Base-by-base conservation (phyloP, 2,888 invertebrate genomes). In the Smittia aterrima region DNA sequence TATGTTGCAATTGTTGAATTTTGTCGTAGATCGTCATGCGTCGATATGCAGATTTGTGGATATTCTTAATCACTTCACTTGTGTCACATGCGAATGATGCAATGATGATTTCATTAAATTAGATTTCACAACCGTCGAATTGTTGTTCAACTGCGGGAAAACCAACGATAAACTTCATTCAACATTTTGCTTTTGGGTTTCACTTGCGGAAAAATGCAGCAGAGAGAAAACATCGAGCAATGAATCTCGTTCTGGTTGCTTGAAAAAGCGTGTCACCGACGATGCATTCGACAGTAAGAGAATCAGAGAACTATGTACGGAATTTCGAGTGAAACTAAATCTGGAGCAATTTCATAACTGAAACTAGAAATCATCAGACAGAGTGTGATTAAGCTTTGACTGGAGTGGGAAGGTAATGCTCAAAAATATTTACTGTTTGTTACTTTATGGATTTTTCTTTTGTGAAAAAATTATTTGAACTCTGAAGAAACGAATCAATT, bases 311-410 rank as follows among this genome's bases (percentile, higher is more conserved):
- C n/a, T n/a, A n/a, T n/a, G n/a, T 38, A 38, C 38, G 38, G 38
- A 38, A 11, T 38, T 38, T 38, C 38, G 6, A 11, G 38, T 7
- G 11, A 38, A 38, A 38, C 11, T 38, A 53, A 53, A 53, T 53
- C 24, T 68, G 53, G 68, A 68, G 25, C 68, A 68, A 68, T 66
- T 66, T 66, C 66, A 66, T 68, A 68, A 68, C 68, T 53, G 68
- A 68, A 67, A 41, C 47, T 53, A 25, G 24, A 22, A 47, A 47
- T 68, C 66, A 25, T 32, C 11, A 11, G 18, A 18, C 38, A 38
- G 11, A 9, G 6, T 11, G 3, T 53, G 53, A 4, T 53, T 53
- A 53, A 53, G n/a, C 13, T n/a, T 4, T 38, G 38, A 38, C 38
- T 38, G 11, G 38, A 4, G 6, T 38, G 38, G 6, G 4, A 38